Evolutionary conservation across 1,140 invertebrate species (phyloP), one percentile per base, ranked within the genome.

Genomic region (Radopholus similis): DNA sequence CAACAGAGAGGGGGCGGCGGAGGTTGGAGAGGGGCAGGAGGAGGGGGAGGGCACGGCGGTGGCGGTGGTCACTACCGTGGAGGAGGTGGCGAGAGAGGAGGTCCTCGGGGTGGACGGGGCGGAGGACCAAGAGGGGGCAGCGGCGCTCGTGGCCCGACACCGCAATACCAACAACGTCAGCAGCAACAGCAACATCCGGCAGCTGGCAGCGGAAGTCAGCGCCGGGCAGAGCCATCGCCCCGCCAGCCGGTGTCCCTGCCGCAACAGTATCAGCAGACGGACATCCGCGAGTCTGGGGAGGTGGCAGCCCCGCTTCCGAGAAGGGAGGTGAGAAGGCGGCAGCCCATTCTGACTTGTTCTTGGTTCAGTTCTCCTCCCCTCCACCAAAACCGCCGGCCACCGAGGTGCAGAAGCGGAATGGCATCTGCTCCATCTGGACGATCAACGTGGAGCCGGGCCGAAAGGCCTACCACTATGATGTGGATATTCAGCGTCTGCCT

Each of bases 381-480:
- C 59, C 44, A 15, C 32, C 66, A 13, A 59, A 65, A 51, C 1
- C 47, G 9, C 66, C 66, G 2, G 66, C 66, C 9, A 68, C 30
- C 3, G 66, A 62, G 21, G 35, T 53, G 2, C 62, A 37, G 23
- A 68, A 65, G 11, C 47, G 56, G 8, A 30, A 72, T 1, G 68
- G 68, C 2, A 21, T 70, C 2, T 70, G 66, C n/a, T 70, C 68
- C 4, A 34, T 72, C 13, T 72, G 66, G 42, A 35, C 57, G 2
- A 32, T 72, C 18, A 51, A 57, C 26, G 70, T 72, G 26, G 53
- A 72, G 30, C 32, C 23, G 8, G 70, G 70, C 11, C 26, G 38
- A 11, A 64, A 68, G 21, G 70, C 70, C 9, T 72, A 57, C 49
- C 70, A 69, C 6, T 72, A 73, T 32, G 70, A 72, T 44, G 63